Conservation (phyloP, 2,888 invertebrate genomes). For the Lycocerus yunnanus region DNA sequence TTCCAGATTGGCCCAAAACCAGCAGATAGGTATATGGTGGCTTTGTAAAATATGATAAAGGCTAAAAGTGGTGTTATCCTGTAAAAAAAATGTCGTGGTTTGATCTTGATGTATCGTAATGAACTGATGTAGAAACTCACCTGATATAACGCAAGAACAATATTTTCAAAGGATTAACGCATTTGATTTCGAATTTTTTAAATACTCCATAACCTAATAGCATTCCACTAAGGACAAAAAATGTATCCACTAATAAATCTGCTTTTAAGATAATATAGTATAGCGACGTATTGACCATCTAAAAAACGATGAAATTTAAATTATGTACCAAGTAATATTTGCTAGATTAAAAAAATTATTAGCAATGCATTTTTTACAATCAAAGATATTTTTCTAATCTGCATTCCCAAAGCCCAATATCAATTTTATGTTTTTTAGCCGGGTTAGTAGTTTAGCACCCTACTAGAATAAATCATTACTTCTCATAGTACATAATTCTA, state of each 20-base stretch:
- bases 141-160: conserved; percentile 66
- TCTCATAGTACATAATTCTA: no score
- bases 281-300: neutral
- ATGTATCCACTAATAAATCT: conserved; percentile 68
- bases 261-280: conserved; percentile 60
- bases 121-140: conserved; percentile 57
- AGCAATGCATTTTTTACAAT: no score
- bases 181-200: conserved; percentile 53
- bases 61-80: neutral
- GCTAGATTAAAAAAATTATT: no score
- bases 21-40: neutral
- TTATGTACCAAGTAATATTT: no score
- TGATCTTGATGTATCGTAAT: no score
- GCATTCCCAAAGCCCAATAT: no score
- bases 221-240: conserved; percentile 66
- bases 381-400: no score
- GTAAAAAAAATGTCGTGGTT: neutral
- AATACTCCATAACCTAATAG: conserved; percentile 59
- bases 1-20: neutral
- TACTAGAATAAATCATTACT: no score
- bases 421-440: no score
- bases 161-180: conserved; percentile 57
- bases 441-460: no score
- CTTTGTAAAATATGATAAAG: neutral
- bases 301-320: neutral